Evolutionary conservation across 2,113 vertebrate genomes (phyloP).

Genomic region (Zootoca vivipara): DNA sequence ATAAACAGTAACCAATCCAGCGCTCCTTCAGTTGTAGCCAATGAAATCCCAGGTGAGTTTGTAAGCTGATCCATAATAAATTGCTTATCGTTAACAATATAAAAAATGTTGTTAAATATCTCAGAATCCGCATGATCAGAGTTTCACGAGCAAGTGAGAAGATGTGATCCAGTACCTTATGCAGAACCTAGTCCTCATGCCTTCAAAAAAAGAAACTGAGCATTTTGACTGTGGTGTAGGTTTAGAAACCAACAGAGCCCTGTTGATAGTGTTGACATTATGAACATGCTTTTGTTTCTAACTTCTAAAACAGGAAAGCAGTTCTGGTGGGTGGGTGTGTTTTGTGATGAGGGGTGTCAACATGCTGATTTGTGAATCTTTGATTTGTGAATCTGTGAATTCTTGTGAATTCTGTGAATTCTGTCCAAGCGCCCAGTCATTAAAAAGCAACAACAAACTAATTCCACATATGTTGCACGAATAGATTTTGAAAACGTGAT

Average conservation of each 20-base stretch:
- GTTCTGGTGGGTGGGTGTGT: neutral
- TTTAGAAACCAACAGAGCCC: neutral
- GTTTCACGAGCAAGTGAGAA: neutral
- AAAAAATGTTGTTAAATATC: neutral
- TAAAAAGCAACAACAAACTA: neutral
- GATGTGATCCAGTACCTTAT: too few species aligned
- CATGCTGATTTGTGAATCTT: neutral
- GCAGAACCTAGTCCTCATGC: neutral
- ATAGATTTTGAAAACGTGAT: neutral
- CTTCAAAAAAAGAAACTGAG: neutral
- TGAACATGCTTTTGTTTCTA: neutral
- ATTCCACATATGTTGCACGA: neutral
- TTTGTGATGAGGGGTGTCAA: neutral
- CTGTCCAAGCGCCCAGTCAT: neutral
- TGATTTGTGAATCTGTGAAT: neutral
- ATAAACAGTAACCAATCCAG: constrained; percentile 83
- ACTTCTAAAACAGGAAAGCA: neutral
- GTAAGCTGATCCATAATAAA: fast-evolving
- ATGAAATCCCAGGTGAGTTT: constrained; percentile 94
- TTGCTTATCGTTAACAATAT: fast-evolving
- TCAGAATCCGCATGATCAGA: neutral
- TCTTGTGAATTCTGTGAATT: too few species aligned
- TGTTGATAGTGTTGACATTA: neutral
- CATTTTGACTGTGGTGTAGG: neutral
- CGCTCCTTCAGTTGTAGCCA: constrained; percentile 95